phyloP scores from a whole-genome alignment of 2,113 vertebrate species.

The Pelodiscus sinensis region DNA sequence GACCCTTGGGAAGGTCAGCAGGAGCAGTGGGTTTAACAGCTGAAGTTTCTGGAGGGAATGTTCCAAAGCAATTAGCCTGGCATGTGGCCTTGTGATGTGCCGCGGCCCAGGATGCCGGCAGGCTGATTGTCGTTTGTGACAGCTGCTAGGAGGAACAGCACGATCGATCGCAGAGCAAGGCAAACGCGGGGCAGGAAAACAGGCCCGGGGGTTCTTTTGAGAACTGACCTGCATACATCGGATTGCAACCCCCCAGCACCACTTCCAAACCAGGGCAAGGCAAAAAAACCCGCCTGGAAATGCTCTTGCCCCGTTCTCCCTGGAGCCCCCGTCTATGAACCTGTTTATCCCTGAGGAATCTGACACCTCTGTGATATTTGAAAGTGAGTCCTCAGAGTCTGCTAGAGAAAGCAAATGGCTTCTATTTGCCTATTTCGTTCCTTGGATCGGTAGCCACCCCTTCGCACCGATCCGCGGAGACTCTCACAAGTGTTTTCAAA shows the following conservation, averaged over 20 bases:
- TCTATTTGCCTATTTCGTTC: neutral
- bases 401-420: neutral
- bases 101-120: neutral
- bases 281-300: rapidly evolving
- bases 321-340: rapidly evolving
- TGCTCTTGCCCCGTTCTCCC: rapidly evolving
- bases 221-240: neutral
- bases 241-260: neutral
- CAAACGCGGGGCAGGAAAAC: neutral
- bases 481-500: neutral
- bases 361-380: neutral
- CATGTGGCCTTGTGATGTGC: neutral
- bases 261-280: neutral
- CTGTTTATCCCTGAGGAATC: neutral
- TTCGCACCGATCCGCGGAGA: neutral
- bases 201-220: neutral
- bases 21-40: neutral
- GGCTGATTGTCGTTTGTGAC: neutral
- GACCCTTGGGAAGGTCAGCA: neutral
- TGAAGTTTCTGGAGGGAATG: neutral
- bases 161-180: neutral
- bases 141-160: neutral
- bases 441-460: too few relatives aligned
- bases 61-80: too few relatives aligned
- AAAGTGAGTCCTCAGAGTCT: neutral